phyloP scores from a whole-genome alignment of 30 jellyfish, hydroid and myxozoan species.

The Turritopsis dohrnii region DNA sequence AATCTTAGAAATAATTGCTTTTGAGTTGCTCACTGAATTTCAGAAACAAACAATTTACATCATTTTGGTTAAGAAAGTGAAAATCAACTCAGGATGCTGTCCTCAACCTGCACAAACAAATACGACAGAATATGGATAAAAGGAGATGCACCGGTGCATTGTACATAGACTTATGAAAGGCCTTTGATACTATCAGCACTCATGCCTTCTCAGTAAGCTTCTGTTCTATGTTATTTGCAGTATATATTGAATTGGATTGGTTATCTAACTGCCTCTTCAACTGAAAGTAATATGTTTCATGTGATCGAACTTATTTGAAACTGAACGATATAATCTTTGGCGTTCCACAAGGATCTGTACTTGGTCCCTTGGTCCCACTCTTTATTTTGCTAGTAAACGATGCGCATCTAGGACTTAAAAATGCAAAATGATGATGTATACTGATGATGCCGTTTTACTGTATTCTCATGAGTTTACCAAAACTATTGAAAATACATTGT shows the following conservation, averaged over 20 bases:
- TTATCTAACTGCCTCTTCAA: slow-evolving; percentile 12
- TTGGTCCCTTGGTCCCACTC: slow-evolving; percentile 43
- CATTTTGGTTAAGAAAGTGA: background rate
- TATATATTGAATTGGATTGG: slow-evolving; percentile 17
- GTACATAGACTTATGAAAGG: slow-evolving; percentile 25
- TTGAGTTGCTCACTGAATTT: background rate
- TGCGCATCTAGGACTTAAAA: slow-evolving; percentile 39
- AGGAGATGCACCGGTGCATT: background rate
- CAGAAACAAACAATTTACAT: background rate
- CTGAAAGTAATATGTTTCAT: slow-evolving; percentile 31
- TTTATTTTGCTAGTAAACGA: slow-evolving; percentile 35
- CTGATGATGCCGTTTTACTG: slow-evolving; percentile 30
- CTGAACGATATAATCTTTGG: slow-evolving; percentile 17
- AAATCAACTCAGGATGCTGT: slow-evolving; percentile 39
- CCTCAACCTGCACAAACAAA: slow-evolving; percentile 21
- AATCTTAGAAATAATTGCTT: background rate
- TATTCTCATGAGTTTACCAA: background rate
- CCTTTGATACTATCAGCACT: slow-evolving; percentile 32
- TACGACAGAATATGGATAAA: slow-evolving; percentile 22
- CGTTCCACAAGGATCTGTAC: slow-evolving; percentile 36
- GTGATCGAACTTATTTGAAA: slow-evolving; percentile 21
- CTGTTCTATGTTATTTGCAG: slow-evolving; percentile 23
- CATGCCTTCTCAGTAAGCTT: slow-evolving; percentile 39
- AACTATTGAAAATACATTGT: background rate
- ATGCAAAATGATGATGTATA: slow-evolving; percentile 44